Base-by-base conservation (phyloP, 1,140 invertebrate species). In the Drosophila guanche region DNA sequence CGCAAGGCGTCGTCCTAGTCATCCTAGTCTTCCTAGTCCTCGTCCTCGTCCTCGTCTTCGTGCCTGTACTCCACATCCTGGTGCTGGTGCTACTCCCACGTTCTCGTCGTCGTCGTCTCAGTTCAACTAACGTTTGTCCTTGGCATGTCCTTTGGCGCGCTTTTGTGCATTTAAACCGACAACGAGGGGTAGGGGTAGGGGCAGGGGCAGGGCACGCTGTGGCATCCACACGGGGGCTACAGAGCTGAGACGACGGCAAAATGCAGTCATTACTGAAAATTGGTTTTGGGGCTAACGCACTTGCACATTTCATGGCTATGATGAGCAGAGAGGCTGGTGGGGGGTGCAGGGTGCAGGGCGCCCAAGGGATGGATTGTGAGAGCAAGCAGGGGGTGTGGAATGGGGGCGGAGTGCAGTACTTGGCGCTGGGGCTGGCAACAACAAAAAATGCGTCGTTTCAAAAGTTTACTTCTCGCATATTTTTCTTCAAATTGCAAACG, bases 231-330 rank as follows among this genome's bases (percentile, higher is more conserved):
- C 29, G 29, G 29, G 29, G 29, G 29, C 29, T 6, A n/a, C 46
- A 60, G 55, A 69, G 66, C 66, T 56, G 69, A 55, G 63, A 76
- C 53, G 72, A 88, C 83, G 83, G 75, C 83, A 86, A 85, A 85
- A 85, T 85, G 81, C 81, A 88, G 83, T 88, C 83, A 88, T 88
- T 88, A 88, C 83, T 86, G 83, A 88, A 88, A 88, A 88, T 88
- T 88, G 83, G 83, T 88, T 88, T 88, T 88, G 83, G 83, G 83
- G 83, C 83, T 88, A 88, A 88, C 83, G 83, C 83, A 88, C 83
- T 88, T 88, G 81, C 81, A 85, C 80, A 84, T 79, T 84, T 85
- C 80, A 84, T 86, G 83, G 81, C 78, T 88, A 86, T 84, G 76
- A 83, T 68, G 76, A 68, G 65, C 79, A 62, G n/a, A 37, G 45